Base-by-base conservation (phyloP, 64 coral and sea anemone species). In the Montipora foliosa region DNA sequence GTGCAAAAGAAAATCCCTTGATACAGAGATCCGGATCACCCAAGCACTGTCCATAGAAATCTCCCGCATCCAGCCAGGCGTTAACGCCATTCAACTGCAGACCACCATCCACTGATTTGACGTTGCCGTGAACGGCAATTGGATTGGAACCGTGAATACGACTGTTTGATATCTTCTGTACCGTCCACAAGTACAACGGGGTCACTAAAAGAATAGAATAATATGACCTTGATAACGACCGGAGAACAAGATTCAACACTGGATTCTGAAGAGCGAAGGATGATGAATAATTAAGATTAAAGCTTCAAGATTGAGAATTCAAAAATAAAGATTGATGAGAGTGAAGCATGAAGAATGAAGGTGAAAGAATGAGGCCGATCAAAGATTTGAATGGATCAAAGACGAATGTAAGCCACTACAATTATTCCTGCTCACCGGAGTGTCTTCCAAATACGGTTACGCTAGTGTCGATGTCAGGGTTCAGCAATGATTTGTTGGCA, bases 11-110 rank as follows among this genome's bases (percentile, higher is more conserved):
- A 69, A 99, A 96, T 12, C 98, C 98, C 44, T 99, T 99, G 47
- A 99, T 99, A 78, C 98, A 99, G 70, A 96, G 95, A 76, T 94
- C 98, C 53, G 98, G 98, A 78, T 99, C 98, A 14, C 95, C 95
- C n/a, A 99, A 84, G 51, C 98, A 99, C 80, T 96, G 92, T 15
- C 98, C 98, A 87, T 96, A 96, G 75, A 96, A 99, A 67, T 99
- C 98, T 2, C 98, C 98, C 17, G 95, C 98, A 58, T 99, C 98
- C 6, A 99, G 67, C 98, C 98, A 99, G 12, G 98, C 80, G 80
- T 99, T 95, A 2, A 94, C 74, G n/a, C 98, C 98, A 55, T 99
- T 99, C 24, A 99, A 79, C 66, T 99, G 95, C 20, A 99, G 92
- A 59, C 98, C 98, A 10, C 95, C 98, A 20, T 99, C 93, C 19